phyloP scores from a whole-genome alignment of 2,113 vertebrate genomes.

The Opisthocomus hoazin region DNA sequence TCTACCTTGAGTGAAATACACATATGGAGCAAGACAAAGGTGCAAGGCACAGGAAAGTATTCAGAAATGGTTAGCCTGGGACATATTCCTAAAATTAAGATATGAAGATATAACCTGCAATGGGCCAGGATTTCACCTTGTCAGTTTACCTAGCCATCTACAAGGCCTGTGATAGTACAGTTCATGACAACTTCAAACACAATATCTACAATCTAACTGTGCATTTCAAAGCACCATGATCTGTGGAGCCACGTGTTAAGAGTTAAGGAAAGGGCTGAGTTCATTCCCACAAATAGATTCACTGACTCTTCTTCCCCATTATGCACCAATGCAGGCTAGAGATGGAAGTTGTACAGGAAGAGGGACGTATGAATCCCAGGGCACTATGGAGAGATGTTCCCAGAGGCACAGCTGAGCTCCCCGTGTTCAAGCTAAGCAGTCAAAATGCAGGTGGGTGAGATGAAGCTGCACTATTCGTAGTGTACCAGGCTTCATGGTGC shows the following conservation, averaged over 20 bases:
- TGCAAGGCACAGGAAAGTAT: neutral
- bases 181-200: neutral
- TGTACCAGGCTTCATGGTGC: neutral
- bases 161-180: neutral
- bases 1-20: neutral
- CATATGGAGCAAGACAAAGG: neutral
- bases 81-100: neutral
- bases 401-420: neutral
- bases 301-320: neutral
- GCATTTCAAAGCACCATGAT: neutral
- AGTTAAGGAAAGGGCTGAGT: neutral
- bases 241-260: neutral
- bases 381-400: neutral
- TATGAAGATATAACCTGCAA: neutral
- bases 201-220: neutral
- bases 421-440: neutral
- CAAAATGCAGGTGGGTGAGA: neutral
- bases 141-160: neutral
- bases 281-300: fast-evolving
- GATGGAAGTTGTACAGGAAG: neutral
- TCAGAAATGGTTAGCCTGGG: neutral
- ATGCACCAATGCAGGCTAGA: neutral
- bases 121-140: neutral
- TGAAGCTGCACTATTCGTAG: neutral
- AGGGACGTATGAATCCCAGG: fast-evolving